phyloP scores from a whole-genome alignment of 2,888 invertebrate species.

The Zygogramma bicolorata region DNA sequence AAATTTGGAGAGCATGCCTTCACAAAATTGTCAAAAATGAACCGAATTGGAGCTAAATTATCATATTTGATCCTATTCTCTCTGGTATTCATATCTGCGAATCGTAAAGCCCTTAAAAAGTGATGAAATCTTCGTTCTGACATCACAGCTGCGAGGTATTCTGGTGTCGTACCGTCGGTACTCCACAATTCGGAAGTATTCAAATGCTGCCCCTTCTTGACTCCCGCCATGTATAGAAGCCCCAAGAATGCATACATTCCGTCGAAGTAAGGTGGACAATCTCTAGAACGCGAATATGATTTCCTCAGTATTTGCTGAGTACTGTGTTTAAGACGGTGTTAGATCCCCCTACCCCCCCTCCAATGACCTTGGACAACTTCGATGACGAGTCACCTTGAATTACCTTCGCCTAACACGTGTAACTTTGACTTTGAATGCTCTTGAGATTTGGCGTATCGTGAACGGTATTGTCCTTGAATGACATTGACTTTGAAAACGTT shows the following conservation, averaged over 20 bases:
- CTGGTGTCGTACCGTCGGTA: background rate
- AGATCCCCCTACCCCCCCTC: no score
- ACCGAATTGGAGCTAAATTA: conserved; percentile 46
- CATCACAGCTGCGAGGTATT: conserved; percentile 4
- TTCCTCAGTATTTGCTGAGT: no score
- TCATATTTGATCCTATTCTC: conserved; percentile 36
- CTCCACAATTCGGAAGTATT: background rate
- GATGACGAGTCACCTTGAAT: no score
- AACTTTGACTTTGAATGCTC: no score
- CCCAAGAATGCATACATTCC: background rate
- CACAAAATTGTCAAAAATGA: conserved; percentile 53
- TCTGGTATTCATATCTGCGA: conserved; percentile 37
- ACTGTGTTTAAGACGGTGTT: no score
- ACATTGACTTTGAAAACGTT: no score
- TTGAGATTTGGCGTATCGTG: no score
- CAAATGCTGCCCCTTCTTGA: background rate
- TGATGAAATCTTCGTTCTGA: conserved; percentile 43
- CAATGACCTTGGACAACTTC: no score
- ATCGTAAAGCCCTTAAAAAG: conserved; percentile 38
- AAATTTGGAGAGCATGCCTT: conserved; percentile 49
- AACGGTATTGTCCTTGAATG: no score
- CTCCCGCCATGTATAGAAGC: background rate
- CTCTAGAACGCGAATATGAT: background rate
- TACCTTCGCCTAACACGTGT: no score
- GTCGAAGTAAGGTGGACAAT: background rate